Percentiles rank a stretch among this genome's conserved stretches.
Conservation (phyloP, 2,888 invertebrate species). For the Phaedon cochleariae region DNA sequence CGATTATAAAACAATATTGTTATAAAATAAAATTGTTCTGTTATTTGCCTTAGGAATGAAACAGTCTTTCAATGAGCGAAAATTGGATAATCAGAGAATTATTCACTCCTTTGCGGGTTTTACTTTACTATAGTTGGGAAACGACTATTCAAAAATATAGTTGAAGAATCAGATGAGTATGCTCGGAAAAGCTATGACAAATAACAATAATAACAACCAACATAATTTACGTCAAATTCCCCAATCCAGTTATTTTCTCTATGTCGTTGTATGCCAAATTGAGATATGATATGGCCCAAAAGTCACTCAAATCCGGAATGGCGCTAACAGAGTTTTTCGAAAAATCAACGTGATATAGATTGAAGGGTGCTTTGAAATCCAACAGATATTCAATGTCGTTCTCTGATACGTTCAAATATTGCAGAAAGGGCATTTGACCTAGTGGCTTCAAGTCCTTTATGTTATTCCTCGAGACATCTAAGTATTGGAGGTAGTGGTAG, state of each 20-base stretch:
- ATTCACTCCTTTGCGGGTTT: too few species aligned
- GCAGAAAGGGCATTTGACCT: constrained; percentile 66
- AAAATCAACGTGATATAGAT: constrained; percentile 69
- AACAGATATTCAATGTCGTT: constrained; percentile 66
- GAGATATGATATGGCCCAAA: constrained; percentile 71
- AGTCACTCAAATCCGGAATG: constrained; percentile 66
- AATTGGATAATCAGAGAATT: too few species aligned
- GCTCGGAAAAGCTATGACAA: too few species aligned
- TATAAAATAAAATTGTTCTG: too few species aligned
- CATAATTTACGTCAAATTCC: constrained; percentile 63
- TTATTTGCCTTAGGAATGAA: too few species aligned
- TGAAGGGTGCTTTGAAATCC: constrained; percentile 69
- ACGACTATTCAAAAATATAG: too few species aligned
- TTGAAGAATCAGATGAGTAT: too few species aligned
- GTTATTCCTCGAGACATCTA: constrained; percentile 69
- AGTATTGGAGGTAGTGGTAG: constrained; percentile 69
- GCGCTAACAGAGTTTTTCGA: constrained; percentile 66
- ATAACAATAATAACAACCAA: neutral
- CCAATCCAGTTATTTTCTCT: constrained; percentile 65
- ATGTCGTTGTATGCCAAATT: constrained; percentile 71
- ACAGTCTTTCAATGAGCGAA: too few species aligned
- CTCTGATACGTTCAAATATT: constrained; percentile 67
- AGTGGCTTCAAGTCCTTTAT: constrained; percentile 65
- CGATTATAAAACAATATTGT: too few species aligned
- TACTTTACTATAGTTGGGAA: too few species aligned